These are phyloP conservation scores for Anguilla megastoma DNA, from an alignment of 2,797 vertebrate genomes.

Conservation along the genomic window DNA sequence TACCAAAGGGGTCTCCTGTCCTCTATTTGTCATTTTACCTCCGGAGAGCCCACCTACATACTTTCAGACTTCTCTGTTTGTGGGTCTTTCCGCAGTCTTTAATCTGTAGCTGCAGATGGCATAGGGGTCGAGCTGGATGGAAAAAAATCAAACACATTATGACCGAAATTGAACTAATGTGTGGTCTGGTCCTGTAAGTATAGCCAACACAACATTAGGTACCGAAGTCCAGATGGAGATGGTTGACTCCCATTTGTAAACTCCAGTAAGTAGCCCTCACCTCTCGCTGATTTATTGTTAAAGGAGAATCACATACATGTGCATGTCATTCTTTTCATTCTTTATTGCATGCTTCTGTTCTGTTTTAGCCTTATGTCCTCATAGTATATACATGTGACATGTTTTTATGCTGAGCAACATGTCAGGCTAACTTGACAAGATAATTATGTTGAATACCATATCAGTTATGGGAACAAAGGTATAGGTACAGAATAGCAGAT, in stretches of 20 bases:
- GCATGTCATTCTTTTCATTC: not conserved
- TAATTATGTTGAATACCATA: not conserved
- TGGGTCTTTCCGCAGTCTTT: conserved; percentile 44
- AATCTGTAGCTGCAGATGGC: conserved; percentile 50
- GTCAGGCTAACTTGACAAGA: not conserved
- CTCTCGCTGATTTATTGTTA: not conserved
- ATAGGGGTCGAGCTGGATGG: conserved; percentile 33
- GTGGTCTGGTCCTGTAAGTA: conserved; percentile 48
- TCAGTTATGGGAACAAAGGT: not conserved
- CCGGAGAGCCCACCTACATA: conserved; percentile 46
- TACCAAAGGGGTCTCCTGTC: conserved; percentile 52
- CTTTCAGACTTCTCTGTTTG: conserved; percentile 47
- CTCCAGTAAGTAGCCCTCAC: not conserved
- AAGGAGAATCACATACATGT: not conserved
- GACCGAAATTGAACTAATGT: conserved; percentile 47
- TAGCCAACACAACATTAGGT: conserved; percentile 30
- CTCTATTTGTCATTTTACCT: conserved; percentile 52
- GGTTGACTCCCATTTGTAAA: not conserved
- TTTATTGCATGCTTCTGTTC: not conserved
- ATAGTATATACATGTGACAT: not conserved
- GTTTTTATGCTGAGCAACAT: not conserved
- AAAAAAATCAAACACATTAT: conserved; percentile 52
- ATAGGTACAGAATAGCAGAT: not conserved
- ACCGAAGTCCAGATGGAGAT: not conserved
- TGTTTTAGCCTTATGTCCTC: not conserved